A percentile compares a stretch with the other conserved stretches of the same genome.
phyloP scores from a whole-genome alignment of 2,797 vertebrate species.

The Artibeus jamaicensis region DNA sequence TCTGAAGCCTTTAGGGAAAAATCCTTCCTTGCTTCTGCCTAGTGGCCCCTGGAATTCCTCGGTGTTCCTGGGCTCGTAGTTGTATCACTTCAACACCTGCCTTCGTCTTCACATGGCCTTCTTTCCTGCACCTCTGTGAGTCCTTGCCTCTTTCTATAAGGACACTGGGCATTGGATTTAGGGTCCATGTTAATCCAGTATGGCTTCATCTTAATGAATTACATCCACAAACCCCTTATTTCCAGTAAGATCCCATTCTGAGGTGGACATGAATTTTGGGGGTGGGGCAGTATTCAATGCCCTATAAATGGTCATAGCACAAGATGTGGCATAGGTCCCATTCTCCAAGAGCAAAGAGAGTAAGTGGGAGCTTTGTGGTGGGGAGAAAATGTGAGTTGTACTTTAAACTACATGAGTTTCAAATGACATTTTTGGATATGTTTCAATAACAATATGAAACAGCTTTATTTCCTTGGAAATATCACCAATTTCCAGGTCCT shows the following conservation, averaged over 20 bases:
- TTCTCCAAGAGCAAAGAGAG: background rate
- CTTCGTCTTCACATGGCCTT: background rate
- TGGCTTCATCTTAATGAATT: background rate
- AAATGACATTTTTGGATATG: background rate
- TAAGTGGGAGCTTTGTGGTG: background rate
- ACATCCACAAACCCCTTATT: background rate
- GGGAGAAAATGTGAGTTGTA: background rate
- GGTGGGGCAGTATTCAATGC: background rate
- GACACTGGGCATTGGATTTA: background rate
- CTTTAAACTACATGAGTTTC: background rate
- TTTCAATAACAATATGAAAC: conserved; percentile 10
- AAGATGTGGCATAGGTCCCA: background rate
- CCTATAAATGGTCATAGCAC: background rate
- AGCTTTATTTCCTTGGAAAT: background rate
- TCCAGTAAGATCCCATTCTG: background rate
- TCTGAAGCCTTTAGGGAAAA: background rate
- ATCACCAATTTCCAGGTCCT: background rate
- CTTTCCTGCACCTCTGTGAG: background rate
- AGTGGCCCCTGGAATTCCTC: background rate
- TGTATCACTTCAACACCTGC: background rate
- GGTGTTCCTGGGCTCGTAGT: background rate
- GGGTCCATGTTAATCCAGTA: background rate
- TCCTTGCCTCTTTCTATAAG: background rate
- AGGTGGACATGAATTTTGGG: background rate
- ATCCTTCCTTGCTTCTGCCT: background rate